phyloP scores from a whole-genome alignment of 2,113 vertebrate genomes.

The Rhinichthys klamathensis region DNA sequence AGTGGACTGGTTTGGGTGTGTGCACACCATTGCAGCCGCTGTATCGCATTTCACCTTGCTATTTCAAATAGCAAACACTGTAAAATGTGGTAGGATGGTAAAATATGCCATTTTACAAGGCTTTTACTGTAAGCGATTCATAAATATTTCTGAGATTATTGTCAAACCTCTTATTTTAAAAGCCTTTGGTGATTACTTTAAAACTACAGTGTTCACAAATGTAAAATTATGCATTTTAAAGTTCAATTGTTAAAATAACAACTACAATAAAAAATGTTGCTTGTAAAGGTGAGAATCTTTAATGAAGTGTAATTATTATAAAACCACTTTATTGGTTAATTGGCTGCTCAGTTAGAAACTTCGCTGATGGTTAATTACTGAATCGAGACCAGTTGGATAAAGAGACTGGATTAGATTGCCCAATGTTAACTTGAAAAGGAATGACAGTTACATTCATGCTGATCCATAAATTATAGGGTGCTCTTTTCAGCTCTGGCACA shows the following conservation, averaged over 20 bases:
- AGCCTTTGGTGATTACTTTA: not conserved
- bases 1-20: slow-evolving; percentile 14
- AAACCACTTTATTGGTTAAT: not conserved
- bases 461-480: slow-evolving; percentile 64
- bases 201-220: not conserved
- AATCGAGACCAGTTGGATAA: slow-evolving; percentile 21
- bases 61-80: not conserved
- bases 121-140: not conserved
- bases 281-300: not conserved
- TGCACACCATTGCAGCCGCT: not conserved
- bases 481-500: slow-evolving; percentile 52
- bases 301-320: not conserved
- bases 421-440: slow-evolving; percentile 50
- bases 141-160: not conserved
- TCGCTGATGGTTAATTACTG: slow-evolving; percentile 7
- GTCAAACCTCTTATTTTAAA: not conserved
- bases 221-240: not conserved
- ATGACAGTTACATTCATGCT: slow-evolving; percentile 49
- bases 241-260: not conserved
- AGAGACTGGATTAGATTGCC: slow-evolving; percentile 38
- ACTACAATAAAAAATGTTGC: not conserved
- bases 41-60: not conserved
- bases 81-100: not conserved
- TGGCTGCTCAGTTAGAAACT: not conserved
- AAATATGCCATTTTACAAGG: not conserved